These are phyloP conservation scores for Euclidia mi DNA, from an alignment of 2,888 invertebrate species.

Conservation along the genomic window DNA sequence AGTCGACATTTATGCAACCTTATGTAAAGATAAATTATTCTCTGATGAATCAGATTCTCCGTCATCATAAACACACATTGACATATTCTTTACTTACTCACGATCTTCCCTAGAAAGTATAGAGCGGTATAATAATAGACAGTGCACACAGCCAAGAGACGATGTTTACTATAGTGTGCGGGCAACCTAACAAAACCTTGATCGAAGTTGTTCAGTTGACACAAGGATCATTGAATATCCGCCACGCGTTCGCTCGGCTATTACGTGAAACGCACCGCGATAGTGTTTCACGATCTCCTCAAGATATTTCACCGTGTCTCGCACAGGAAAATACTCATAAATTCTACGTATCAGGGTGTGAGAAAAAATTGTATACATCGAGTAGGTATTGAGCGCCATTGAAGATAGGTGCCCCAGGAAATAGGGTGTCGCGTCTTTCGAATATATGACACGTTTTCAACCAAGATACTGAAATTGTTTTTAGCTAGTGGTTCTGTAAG, in stretches of 20 bases:
- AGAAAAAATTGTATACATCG: constrained; percentile 59
- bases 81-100: no score
- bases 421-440: constrained; percentile 42
- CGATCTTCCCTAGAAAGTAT: no score
- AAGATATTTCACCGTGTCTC: constrained; percentile 63
- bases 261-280: constrained; percentile 57
- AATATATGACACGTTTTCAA: constrained; percentile 50
- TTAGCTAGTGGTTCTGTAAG: constrained; percentile 16
- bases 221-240: constrained; percentile 68
- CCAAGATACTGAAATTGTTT: constrained; percentile 45
- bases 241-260: constrained; percentile 54
- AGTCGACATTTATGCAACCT: no score
- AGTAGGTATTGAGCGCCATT: constrained; percentile 54
- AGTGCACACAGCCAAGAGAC: not conserved
- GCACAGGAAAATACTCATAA: constrained; percentile 68
- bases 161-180: constrained; percentile 23
- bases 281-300: constrained; percentile 49
- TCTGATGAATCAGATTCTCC: no score
- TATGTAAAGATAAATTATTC: no score
- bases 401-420: constrained; percentile 59
- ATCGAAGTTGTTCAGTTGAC: constrained; percentile 39
- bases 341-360: constrained; percentile 62
- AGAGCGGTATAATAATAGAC: no score
- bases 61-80: no score
- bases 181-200: constrained; percentile 40